Evolutionary conservation across 2,113 vertebrate genomes (phyloP), one percentile per base, ranked within the genome.

Genomic region (Phycodurus eques): DNA sequence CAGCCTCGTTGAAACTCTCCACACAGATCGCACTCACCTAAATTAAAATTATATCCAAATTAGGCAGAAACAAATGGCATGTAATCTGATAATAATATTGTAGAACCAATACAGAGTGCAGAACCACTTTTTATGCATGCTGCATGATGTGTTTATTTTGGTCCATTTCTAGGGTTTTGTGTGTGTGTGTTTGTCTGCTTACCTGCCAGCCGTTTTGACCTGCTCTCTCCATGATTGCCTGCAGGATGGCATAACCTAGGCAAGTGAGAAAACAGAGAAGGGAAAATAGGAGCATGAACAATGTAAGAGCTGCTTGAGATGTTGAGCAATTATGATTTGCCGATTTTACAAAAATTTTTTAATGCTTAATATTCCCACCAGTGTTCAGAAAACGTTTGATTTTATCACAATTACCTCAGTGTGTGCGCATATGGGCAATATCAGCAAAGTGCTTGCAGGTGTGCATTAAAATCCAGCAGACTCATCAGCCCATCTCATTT

Each of bases 171-270:
- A 80, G 27, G 54, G 60, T 22, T 70, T 9, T 54, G 20, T 63
- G 70, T 54, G 72, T 14, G 31, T 68, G 14, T 74, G 51, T 74
- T 74, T 67, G 76, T 79, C 93, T 94, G 35, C 96, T 97, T 84
- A 99, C 97, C 90, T 98, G 96, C 97, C 98, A 99, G 88, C 96
- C 96, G 71, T 99, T 98, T 90, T 99, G 96, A 87, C 96, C 97
- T 5, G 98, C 98, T 93, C 95, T 95, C 93, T 99, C 98, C 98
- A 99, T 99, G 87, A 99, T 98, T 85, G 98, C 96, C 93, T 99
- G 98, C 93, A 99, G 95, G 92, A 99, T 97, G 70, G 97, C 96
- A 84, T 99, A 99, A 89, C 98, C 98, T 99, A 84, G 72, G 80
- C 78, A 88, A 91, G 90, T 85, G 80, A 80, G 80, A 84, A 67